These are phyloP conservation scores for Alosa alosa DNA, from an alignment of 2,113 vertebrate species.

Conservation along the genomic window DNA sequence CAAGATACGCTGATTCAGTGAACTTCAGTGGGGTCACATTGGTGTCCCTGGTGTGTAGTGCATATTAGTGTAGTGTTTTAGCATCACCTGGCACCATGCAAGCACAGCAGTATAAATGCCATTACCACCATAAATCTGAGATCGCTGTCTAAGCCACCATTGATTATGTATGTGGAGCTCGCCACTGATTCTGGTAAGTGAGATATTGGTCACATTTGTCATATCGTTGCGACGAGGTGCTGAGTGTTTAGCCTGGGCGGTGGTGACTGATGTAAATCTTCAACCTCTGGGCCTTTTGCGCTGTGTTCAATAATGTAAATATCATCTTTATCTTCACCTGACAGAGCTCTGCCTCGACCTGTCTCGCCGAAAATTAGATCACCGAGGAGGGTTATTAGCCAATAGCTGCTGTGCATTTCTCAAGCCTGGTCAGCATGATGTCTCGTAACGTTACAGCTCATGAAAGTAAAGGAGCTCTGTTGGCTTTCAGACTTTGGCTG, in stretches of 20 bases:
- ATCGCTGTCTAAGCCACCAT: conserved; percentile 35
- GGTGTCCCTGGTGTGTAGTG: neutral
- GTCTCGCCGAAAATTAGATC: neutral
- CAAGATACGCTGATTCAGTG: neutral
- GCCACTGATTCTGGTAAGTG: conserved; percentile 10
- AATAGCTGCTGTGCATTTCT: neutral
- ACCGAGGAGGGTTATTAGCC: neutral
- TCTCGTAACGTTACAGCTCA: neutral
- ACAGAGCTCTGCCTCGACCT: neutral
- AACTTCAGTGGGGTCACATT: neutral
- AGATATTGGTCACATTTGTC: conserved; percentile 49
- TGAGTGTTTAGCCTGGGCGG: neutral
- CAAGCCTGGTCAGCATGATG: neutral
- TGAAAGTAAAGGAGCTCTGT: neutral
- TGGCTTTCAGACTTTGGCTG: neutral
- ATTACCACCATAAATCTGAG: conserved; percentile 49
- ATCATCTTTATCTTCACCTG: conserved; percentile 16
- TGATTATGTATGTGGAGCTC: conserved; percentile 27
- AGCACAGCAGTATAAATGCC: conserved; percentile 46
- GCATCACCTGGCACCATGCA: conserved; percentile 22
- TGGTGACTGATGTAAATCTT: conserved; percentile 39
- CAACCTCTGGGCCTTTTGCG: conserved; percentile 13
- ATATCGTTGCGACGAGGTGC: neutral
- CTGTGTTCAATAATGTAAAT: conserved; percentile 15
- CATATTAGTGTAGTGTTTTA: neutral